A percentile compares a stretch with the other conserved stretches of the same genome.
phyloP scores from a whole-genome alignment of 2,888 invertebrate species.

The Chalcosyrphus nemorum region DNA sequence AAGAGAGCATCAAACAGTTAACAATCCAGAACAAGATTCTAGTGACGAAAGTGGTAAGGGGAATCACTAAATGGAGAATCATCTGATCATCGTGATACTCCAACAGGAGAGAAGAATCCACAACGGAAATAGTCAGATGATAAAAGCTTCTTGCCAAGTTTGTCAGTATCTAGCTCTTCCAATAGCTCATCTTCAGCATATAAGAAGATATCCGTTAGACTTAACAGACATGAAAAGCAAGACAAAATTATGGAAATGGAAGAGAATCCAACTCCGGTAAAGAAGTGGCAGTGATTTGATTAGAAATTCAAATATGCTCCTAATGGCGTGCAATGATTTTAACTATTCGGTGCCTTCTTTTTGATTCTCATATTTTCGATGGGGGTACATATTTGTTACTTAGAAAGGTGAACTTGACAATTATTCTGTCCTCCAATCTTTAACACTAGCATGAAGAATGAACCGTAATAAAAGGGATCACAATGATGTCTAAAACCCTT shows the following conservation, averaged over 20 bases:
- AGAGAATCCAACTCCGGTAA: constrained; percentile 82
- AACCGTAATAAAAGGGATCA: too few relatives aligned
- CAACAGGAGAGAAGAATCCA: constrained; percentile 86
- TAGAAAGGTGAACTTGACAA: neutral
- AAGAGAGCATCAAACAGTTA: constrained; percentile 92
- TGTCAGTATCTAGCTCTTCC: constrained; percentile 84
- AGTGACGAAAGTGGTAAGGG: constrained; percentile 74
- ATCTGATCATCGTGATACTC: constrained; percentile 84
- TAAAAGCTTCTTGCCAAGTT: constrained; percentile 85
- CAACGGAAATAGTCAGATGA: constrained; percentile 82
- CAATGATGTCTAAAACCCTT: too few relatives aligned
- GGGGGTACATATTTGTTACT: neutral
- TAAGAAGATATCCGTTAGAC: constrained; percentile 83
- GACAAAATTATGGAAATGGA: constrained; percentile 82
- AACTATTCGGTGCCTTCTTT: neutral
- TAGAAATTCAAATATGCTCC: too few relatives aligned
- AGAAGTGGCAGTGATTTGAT: neutral
- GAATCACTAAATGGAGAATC: constrained; percentile 77
- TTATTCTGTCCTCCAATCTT: too few relatives aligned
- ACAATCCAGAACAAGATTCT: constrained; percentile 82
- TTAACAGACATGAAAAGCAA: constrained; percentile 81
- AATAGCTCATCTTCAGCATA: constrained; percentile 86
- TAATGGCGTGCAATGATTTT: neutral
- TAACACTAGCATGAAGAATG: too few relatives aligned
- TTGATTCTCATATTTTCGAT: neutral